A percentile compares a stretch with the other conserved stretches of the same genome.
These are phyloP conservation scores for Oenanthe oenanthe DNA, from an alignment of 2,113 vertebrate genomes.

Conservation along the genomic window DNA sequence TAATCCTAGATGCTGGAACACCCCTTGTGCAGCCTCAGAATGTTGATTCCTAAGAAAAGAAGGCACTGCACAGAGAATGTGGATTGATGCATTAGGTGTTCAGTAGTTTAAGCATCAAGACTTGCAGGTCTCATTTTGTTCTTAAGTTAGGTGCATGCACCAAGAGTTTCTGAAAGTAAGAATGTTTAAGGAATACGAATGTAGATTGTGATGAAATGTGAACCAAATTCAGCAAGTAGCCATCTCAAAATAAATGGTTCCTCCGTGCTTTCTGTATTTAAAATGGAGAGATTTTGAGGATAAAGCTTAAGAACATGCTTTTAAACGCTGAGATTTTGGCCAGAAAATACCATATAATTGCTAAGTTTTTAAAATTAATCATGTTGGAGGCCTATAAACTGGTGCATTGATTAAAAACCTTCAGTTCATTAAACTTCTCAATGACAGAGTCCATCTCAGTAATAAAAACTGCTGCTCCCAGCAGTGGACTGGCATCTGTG, in stretches of 20 bases:
- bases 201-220: neutral
- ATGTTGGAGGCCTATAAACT: slow-evolving; percentile 10
- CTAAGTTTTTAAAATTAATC: slow-evolving; percentile 30
- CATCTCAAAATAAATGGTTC: neutral
- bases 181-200: neutral
- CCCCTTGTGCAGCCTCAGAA: neutral
- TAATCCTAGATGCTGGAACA: neutral
- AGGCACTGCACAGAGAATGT: neutral
- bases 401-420: slow-evolving; percentile 54
- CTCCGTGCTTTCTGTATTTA: neutral
- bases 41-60: neutral
- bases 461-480: neutral
- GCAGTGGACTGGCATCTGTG: neutral
- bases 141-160: neutral
- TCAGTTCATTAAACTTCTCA: slow-evolving; percentile 28
- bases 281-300: neutral
- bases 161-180: neutral
- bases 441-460: neutral
- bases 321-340: neutral
- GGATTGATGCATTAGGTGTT: neutral
- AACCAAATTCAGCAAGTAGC: neutral
- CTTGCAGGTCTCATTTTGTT: neutral
- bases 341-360: neutral
- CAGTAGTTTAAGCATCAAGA: neutral
- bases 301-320: neutral